Conservation (phyloP, 1,140 invertebrate genomes). For the Euwallacea fornicatus region DNA sequence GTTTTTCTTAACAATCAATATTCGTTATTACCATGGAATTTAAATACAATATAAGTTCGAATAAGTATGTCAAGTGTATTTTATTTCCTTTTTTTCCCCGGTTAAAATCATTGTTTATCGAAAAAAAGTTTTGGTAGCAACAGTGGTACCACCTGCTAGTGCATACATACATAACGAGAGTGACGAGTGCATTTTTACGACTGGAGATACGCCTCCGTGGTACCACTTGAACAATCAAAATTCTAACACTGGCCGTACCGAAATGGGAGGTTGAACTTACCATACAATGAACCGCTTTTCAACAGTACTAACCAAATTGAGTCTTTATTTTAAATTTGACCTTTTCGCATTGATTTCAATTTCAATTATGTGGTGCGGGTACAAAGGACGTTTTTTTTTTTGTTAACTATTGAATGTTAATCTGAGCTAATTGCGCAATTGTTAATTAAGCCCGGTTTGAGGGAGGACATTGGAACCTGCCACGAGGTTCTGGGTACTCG, state of each 20-base stretch:
- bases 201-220: slow-evolving; percentile 11
- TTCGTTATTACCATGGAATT: background rate
- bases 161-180: slow-evolving; percentile 2
- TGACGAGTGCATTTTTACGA: slow-evolving; percentile 16
- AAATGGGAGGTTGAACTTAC: slow-evolving; percentile 32
- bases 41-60: slow-evolving; percentile 1
- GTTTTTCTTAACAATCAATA: slow-evolving; percentile 1
- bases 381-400: too few species aligned
- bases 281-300: slow-evolving; percentile 25
- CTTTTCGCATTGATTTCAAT: slow-evolving; percentile 2
- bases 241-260: slow-evolving; percentile 7
- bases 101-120: background rate
- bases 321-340: slow-evolving; percentile 27
- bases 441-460: too few species aligned
- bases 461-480: too few species aligned
- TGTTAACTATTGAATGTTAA: too few species aligned
- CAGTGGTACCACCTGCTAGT: slow-evolving; percentile 11
- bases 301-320: slow-evolving; percentile 18
- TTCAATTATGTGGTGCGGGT: too few species aligned
- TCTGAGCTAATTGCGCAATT: too few species aligned
- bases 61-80: slow-evolving; percentile 1
- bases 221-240: slow-evolving; percentile 19
- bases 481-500: background rate
- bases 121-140: background rate
- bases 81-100: background rate